Percentiles rank a stretch among this genome's conserved stretches.
Conservation (phyloP, 2,888 invertebrate species). For the Deilephila elpenor region DNA sequence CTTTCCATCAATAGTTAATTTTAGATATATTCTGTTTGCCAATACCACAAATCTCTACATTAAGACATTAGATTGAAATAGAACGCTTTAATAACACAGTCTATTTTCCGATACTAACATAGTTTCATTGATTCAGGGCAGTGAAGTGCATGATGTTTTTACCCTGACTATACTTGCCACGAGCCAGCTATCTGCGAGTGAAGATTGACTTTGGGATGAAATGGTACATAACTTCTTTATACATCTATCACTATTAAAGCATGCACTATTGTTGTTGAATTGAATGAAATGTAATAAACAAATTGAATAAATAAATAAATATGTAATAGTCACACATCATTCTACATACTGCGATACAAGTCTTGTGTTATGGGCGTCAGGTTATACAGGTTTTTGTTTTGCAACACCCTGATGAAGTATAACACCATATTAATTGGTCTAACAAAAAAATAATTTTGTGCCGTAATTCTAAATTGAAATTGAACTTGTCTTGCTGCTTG, state of each 20-base stretch:
- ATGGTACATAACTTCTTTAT: slow-evolving; percentile 72
- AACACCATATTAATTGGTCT: too few relatives aligned
- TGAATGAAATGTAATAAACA: not conserved
- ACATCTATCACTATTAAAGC: slow-evolving; percentile 17
- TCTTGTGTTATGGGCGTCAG: too few relatives aligned
- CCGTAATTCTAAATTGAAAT: too few relatives aligned
- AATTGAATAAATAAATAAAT: too few relatives aligned
- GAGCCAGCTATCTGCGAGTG: slow-evolving; percentile 61
- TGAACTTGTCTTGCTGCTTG: too few relatives aligned
- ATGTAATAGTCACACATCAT: too few relatives aligned
- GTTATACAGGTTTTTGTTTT: too few relatives aligned
- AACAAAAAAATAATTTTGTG: too few relatives aligned
- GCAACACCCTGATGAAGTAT: too few relatives aligned
- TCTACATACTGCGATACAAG: too few relatives aligned
- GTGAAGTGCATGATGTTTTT: slow-evolving; percentile 79
- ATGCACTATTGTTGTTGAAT: slow-evolving; percentile 16
- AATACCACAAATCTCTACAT: not conserved
- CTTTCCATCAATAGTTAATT: too few relatives aligned
- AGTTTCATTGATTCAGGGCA: slow-evolving; percentile 79
- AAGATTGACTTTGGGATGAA: slow-evolving; percentile 79
- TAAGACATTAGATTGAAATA: slow-evolving; percentile 35
- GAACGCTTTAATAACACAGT: slow-evolving; percentile 37
- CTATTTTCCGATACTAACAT: slow-evolving; percentile 68
- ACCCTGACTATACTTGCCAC: slow-evolving; percentile 65
- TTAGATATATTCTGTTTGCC: not conserved